Evolutionary conservation across 92 coral and sea anemone genomes (phyloP).

Genomic region (Palythoa caribaeorum): DNA sequence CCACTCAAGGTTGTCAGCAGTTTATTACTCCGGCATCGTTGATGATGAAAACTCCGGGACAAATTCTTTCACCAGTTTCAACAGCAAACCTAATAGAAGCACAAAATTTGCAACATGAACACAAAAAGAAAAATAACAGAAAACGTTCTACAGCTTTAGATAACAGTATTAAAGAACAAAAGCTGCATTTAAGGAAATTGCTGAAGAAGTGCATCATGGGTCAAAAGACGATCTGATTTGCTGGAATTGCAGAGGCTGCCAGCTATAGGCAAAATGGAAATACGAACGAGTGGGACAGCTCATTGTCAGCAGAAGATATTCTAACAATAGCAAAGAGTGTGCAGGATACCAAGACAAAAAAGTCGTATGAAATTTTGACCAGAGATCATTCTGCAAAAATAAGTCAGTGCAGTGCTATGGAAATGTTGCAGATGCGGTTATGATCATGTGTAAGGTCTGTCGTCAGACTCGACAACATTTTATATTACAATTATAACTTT

Average conservation of each 20-base stretch:
- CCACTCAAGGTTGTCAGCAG: conserved; percentile 10
- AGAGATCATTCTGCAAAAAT: conserved; percentile 15
- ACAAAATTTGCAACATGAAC: background rate
- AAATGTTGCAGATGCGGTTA: conserved; percentile 34
- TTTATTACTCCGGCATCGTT: background rate
- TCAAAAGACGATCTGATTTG: conserved; percentile 17
- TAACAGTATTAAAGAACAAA: conserved; percentile 7
- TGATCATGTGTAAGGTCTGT: too few species aligned
- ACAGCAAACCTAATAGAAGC: conserved; percentile 14
- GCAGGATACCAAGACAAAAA: conserved; percentile 17
- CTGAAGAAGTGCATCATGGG: conserved; percentile 35
- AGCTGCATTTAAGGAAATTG: conserved; percentile 23
- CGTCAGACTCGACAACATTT: too few species aligned
- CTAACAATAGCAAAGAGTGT: conserved; percentile 15
- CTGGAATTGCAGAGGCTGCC: conserved; percentile 38
- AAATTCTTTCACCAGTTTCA: conserved; percentile 14
- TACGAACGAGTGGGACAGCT: conserved; percentile 27
- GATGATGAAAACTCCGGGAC: background rate
- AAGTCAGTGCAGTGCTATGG: conserved; percentile 34
- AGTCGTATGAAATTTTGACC: conserved; percentile 32
- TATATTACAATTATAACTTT: too few species aligned
- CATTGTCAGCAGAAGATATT: conserved; percentile 42
- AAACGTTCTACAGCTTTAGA: background rate
- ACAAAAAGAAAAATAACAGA: background rate
- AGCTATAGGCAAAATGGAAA: conserved; percentile 7